A percentile compares a stretch with the other conserved stretches of the same genome.
Conservation (phyloP, 2,888 invertebrate genomes). For the Arrhopalites spinosus region DNA sequence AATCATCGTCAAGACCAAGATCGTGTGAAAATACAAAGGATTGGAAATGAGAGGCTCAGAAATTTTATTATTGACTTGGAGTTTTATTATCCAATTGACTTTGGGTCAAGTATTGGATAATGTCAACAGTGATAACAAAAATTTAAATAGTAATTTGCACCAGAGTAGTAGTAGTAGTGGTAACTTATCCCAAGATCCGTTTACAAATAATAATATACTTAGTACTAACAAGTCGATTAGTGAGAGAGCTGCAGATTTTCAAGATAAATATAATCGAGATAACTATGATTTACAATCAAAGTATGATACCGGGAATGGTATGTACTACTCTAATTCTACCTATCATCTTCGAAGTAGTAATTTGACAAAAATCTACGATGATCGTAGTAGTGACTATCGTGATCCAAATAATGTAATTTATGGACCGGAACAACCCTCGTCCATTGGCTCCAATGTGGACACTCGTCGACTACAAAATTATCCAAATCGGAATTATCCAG, state of each 20-base stretch:
- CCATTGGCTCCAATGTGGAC: background rate
- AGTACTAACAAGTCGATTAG: background rate
- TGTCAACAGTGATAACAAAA: no score
- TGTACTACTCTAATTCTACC: slow-evolving; percentile 25
- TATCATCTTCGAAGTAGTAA: slow-evolving; percentile 22
- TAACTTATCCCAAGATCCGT: background rate
- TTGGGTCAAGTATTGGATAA: slow-evolving; percentile 15
- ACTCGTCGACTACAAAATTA: slow-evolving; percentile 19
- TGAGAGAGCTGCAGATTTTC: background rate
- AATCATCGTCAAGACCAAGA: no score
- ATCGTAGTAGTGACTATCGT: background rate
- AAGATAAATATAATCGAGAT: slow-evolving; percentile 16
- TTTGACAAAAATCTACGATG: slow-evolving; percentile 23
- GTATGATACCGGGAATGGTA: background rate
- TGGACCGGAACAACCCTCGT: background rate
- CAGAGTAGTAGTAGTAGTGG: no score
- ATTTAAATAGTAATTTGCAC: no score
- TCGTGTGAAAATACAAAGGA: no score
- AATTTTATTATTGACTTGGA: background rate
- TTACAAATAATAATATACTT: slow-evolving; percentile 5
- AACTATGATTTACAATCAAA: slow-evolving; percentile 13
- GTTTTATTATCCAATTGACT: background rate
- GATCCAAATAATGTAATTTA: background rate
- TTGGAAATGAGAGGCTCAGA: slow-evolving; percentile 11
- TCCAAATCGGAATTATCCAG: slow-evolving; percentile 2